These are phyloP conservation scores for Mustelus asterias DNA, from an alignment of 2,113 vertebrate species.

Conservation along the genomic window DNA sequence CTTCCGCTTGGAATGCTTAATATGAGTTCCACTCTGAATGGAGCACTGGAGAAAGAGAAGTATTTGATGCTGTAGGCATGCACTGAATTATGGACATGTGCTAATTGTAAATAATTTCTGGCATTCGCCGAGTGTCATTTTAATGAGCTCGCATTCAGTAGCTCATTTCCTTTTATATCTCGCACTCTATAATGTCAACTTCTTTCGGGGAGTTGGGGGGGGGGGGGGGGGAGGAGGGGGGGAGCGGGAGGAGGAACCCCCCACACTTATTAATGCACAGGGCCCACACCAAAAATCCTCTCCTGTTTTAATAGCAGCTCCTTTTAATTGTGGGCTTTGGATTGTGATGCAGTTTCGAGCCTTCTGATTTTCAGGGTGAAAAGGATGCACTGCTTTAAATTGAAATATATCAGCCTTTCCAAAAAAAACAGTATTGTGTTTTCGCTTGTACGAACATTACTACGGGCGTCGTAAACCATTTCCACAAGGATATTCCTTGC, in stretches of 20 bases:
- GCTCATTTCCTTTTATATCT: constrained; percentile 21
- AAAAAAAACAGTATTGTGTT: background rate
- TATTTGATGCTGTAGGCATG: constrained; percentile 15
- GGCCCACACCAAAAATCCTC: background rate
- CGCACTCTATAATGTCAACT: background rate
- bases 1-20: constrained; percentile 11
- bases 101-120: constrained; percentile 36
- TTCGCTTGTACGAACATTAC: background rate
- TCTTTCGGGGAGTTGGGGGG: background rate
- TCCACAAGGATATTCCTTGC: background rate
- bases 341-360: background rate
- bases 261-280: background rate
- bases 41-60: background rate
- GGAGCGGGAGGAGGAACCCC: no score
- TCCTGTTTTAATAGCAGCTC: background rate
- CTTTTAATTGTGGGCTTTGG: background rate
- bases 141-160: constrained; percentile 21
- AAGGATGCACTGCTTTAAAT: background rate
- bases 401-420: no score
- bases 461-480: background rate
- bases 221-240: no score
- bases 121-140: constrained; percentile 21
- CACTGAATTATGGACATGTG: constrained; percentile 22
- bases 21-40: constrained; percentile 8
- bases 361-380: background rate